Base-by-base conservation (phyloP, 2,113 vertebrate genomes). In the Coptodon bakossiorum region DNA sequence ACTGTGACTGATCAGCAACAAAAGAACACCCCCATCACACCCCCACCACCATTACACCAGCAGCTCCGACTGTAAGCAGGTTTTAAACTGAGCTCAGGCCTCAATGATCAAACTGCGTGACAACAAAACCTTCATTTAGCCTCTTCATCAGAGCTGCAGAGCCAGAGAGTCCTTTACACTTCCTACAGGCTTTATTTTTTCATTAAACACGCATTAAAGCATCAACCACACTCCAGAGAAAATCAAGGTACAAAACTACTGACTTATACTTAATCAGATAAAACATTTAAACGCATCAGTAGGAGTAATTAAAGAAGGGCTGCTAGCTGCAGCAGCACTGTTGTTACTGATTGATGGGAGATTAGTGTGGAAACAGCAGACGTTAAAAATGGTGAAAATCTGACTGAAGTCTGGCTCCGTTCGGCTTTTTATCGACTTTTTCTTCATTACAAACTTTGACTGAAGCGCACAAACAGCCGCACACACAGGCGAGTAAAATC, bases 251-350 rank as follows among this genome's bases (percentile, higher is more conserved):
- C 4, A n/a, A 36, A 63, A 19, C 61, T 66, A n/a, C 3, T 63
- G 31, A 36, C 59, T 63, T 19, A 34, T 0, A 61, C 57, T 61
- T 34, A 0, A 5, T 40, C n/a, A 68, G 63, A 9, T 0, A 40
- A 68, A 40, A 68, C 61, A 14, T 68, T 68, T 13, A 40, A 68
- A 68, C n/a, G 2, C 63, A 43, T 68, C 10, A 38, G 34, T 66
- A 38, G n/a, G 19, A n/a, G 10, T 66, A 7, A 0, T 22, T 38
- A 66, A 2, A 38, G 34, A 8, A 14, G 24, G 22, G 56, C 63
- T 22, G 34, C 31, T 17, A 24, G 22, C 24, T 17, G 27, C 8
- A 31, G 27, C 61, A 7, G 17, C 17, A 1, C 63, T 24, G n/a
- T 14, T 68, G 63, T 68, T 22, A 40, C 63, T 43, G n/a, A 17